Conservation (phyloP, 1,140 invertebrate genomes). For the Arion vulgaris region DNA sequence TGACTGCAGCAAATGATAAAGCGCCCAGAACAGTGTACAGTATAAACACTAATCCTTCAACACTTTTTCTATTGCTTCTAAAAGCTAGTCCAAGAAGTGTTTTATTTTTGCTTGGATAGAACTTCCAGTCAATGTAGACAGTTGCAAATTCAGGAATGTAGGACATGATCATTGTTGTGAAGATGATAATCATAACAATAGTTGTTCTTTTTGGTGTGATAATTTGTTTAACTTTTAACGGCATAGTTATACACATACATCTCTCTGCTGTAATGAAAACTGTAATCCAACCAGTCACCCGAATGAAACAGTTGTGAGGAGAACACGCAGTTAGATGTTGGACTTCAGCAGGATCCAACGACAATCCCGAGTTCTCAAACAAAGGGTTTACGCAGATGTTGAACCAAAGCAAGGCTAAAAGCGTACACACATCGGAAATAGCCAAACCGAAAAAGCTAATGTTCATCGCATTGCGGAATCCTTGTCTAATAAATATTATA, state of each 20-base stretch:
- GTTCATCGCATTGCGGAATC: conserved; percentile 2
- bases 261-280: conserved; percentile 21
- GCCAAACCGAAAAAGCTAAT: conserved; percentile 11
- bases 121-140: conserved; percentile 17
- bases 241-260: conserved; percentile 17
- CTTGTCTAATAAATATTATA: neutral
- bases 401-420: conserved; percentile 2
- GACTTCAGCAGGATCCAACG: conserved; percentile 5
- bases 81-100: conserved; percentile 1
- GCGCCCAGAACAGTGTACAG: neutral
- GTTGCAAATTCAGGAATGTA: neutral
- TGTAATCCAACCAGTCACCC: conserved; percentile 24
- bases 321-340: conserved; percentile 8
- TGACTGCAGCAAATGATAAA: neutral
- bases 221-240: conserved; percentile 11
- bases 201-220: conserved; percentile 2
- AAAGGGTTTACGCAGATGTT: conserved; percentile 16
- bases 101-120: conserved; percentile 16
- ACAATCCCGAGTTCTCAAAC: neutral
- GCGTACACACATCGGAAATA: neutral
- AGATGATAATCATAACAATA: neutral
- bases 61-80: neutral
- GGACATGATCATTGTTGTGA: neutral
- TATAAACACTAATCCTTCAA: conserved; percentile 4
- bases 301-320: conserved; percentile 3